Evolutionary conservation across 2,888 invertebrate species (phyloP), one percentile per base, ranked within the genome.

Genomic region (Sclerodermus sp.): DNA sequence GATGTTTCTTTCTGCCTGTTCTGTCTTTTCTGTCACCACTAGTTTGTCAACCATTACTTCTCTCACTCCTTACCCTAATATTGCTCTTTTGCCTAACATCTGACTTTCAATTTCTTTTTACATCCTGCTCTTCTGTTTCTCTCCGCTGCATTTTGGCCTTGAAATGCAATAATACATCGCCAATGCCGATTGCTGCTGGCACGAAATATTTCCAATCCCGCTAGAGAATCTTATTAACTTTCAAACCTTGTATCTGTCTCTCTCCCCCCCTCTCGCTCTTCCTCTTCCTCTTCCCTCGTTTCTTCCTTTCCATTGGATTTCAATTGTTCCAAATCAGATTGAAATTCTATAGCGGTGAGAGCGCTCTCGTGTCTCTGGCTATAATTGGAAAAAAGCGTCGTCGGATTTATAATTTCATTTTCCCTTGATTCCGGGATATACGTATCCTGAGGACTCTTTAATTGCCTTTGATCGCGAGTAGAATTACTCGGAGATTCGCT

Each of bases 1-100:
- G 59, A 58, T 51, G 49, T 55, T 38, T 32, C 37, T 14, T 34
- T 45, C 31, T 23, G 23, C 23, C 23, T 8, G 23, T 8, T 8
- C 34, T 13, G 30, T 30, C 30, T 9, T 30, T 30, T 30, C 30
- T 30, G 6, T 30, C 30, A 9, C 30, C 30, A 30, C 10, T 30
- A 6, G 6, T 30, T 30, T 30, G 6, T 10, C 30, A 30, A 6
- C 10, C 30, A 6, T 10, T 10, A 30, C 10, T 9, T 10, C 30
- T 30, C 8, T 30, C 30, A 6, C 8, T 30, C 30, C 30, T 6
- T 30, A 30, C 6, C 30, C n/a, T n/a, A 10, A 10, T 10, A 10
- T 30, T 30, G 6, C 30, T 30, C 30, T 30, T 30, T 30, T 30
- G 8, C 30, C 30, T 10, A 10, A 30, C 30, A 9, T 30, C 10